A percentile compares a stretch with the other conserved stretches of the same genome.
phyloP scores from a whole-genome alignment of 2,113 vertebrate species.

The Tympanuchus pallidicinctus region DNA sequence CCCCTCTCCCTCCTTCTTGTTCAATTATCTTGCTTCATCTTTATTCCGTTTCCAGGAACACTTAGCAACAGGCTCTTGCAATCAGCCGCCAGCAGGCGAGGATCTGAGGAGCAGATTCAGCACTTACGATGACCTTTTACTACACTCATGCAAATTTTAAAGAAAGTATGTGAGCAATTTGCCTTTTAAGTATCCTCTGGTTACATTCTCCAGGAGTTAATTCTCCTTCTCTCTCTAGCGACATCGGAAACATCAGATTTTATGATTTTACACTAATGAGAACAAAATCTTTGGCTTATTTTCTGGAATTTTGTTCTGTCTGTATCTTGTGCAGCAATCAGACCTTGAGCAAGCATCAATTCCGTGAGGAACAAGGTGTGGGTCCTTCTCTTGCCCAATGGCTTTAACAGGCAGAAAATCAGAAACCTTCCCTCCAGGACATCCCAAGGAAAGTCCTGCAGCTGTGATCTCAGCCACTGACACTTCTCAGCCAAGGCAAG shows the following conservation, averaged over 20 bases:
- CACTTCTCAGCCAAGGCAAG: not conserved
- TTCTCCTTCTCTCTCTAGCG: constrained; percentile 22
- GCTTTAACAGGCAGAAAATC: not conserved
- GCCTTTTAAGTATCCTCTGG: constrained; percentile 53
- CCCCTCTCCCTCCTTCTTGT: not conserved
- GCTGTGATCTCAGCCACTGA: not conserved
- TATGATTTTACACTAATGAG: constrained; percentile 59
- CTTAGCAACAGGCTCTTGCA: constrained; percentile 66
- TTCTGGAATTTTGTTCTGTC: not conserved
- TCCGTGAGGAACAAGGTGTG: not conserved
- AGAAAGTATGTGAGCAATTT: constrained; percentile 63
- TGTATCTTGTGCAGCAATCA: not conserved
- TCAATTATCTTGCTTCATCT: constrained; percentile 58
- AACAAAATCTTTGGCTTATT: constrained; percentile 27
- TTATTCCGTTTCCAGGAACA: constrained; percentile 64
- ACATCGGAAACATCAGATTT: constrained; percentile 45
- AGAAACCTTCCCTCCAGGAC: not conserved
- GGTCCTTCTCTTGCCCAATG: not conserved
- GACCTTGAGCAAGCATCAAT: not conserved
- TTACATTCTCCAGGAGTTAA: constrained; percentile 47
- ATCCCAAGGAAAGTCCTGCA: not conserved
- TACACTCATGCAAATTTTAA: constrained; percentile 69
- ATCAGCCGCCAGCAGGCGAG: constrained; percentile 50
- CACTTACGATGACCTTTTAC: constrained; percentile 46
- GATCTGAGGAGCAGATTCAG: constrained; percentile 55